phyloP scores from a whole-genome alignment of 92 coral and sea anemone genomes.

The Palythoa grandis region DNA sequence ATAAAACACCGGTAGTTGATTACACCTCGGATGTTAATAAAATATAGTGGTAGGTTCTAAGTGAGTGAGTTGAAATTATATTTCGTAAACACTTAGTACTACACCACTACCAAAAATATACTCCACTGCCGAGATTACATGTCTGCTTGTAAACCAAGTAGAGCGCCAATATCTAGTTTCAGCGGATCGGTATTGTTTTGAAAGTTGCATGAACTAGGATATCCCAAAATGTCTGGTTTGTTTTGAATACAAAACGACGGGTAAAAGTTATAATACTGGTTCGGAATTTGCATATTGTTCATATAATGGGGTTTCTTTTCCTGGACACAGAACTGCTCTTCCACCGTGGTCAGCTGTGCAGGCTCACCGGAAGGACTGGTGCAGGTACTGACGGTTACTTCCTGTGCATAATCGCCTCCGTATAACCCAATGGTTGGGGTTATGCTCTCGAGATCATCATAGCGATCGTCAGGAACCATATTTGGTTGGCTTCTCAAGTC shows the following conservation, averaged over 20 bases:
- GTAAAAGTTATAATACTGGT: constrained; percentile 19
- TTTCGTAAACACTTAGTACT: not conserved
- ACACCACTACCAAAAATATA: not conserved
- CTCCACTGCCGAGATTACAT: not conserved
- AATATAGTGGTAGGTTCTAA: not conserved
- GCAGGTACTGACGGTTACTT: constrained; percentile 38
- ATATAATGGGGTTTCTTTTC: constrained; percentile 31
- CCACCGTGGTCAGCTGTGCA: not conserved
- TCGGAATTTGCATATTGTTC: constrained; percentile 19
- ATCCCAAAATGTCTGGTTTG: constrained; percentile 1
- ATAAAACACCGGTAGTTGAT: not conserved
- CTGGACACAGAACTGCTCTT: constrained; percentile 15
- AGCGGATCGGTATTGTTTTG: constrained; percentile 12
- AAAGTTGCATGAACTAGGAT: not conserved
- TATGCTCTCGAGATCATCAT: constrained; percentile 28
- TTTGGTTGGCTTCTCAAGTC: constrained; percentile 8
- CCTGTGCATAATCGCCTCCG: constrained; percentile 36
- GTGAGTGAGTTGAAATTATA: not conserved
- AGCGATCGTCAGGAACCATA: constrained; percentile 7
- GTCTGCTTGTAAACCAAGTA: constrained; percentile 29
- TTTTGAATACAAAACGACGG: constrained; percentile 25
- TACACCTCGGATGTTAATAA: not conserved
- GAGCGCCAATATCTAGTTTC: constrained; percentile 2
- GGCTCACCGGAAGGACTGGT: constrained; percentile 4
- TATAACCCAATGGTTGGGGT: constrained; percentile 28